Percentiles rank a stretch among this genome's conserved stretches.
Evolutionary conservation across 2,113 vertebrate genomes (phyloP).

Genomic region (Phaethon lepturus): DNA sequence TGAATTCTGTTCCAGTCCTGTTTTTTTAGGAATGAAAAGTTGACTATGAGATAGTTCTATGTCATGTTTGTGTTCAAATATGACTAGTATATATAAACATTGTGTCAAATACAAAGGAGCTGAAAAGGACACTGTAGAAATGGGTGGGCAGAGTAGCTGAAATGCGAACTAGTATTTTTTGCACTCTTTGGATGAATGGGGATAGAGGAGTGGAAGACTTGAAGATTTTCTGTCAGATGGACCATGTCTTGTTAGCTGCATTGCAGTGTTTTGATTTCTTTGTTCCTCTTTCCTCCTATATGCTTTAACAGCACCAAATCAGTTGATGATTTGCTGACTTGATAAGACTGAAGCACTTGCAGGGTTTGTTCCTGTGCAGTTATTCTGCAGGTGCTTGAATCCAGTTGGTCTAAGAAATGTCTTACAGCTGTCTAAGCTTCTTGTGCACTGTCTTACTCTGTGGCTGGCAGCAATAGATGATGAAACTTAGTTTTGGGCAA

Average conservation of each 20-base stretch:
- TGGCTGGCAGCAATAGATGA: background rate
- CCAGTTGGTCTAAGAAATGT: background rate
- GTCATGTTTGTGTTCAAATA: background rate
- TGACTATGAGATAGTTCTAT: background rate
- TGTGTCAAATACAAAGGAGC: background rate
- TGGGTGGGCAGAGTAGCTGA: background rate
- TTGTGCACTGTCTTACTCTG: background rate
- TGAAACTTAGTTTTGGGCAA: background rate
- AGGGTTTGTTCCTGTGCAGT: background rate
- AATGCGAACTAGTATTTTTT: background rate
- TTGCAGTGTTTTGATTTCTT: background rate
- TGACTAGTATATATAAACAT: background rate
- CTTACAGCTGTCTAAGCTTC: background rate
- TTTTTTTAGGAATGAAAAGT: background rate
- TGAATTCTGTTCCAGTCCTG: background rate
- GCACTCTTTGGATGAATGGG: background rate
- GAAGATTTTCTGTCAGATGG: background rate
- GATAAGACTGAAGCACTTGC: background rate
- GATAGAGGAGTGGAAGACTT: background rate
- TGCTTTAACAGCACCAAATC: background rate
- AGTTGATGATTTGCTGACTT: background rate
- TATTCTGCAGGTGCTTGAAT: background rate
- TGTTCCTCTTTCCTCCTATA: background rate
- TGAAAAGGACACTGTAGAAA: background rate
- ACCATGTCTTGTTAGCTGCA: background rate